Base-by-base conservation (phyloP, 2,797 vertebrate genomes). In the Platalea minor region DNA sequence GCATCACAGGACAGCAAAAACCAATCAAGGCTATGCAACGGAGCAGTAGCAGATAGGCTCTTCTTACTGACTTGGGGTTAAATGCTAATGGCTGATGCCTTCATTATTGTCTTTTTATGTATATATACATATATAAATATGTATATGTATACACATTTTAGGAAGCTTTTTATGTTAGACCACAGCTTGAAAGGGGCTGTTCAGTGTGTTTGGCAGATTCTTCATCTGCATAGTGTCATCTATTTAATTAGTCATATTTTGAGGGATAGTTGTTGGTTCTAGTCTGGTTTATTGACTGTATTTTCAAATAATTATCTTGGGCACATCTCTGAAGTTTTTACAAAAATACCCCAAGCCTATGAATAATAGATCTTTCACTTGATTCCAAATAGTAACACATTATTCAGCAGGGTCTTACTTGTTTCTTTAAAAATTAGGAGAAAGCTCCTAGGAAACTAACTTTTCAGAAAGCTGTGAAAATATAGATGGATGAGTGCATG, bases 301-400 rank as follows among this genome's bases (percentile, higher is more conserved):
- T 78, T 88, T 95, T 79, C 37, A 96, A 91, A 86, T 79, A 73
- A 86, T 93, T 87, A 53, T 89, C 45, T 83, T 76, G 35, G 13
- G 48, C 39, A 87, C 8, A 33, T 79, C 59, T 72, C 41, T 91
- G 31, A 93, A 76, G 48, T 57, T 89, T 89, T 78, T 61, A 51
- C 50, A 51, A 41, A 80, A 86, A 54, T 60, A 74, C 9, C 3
- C 54, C 18, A 84, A 78, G 35, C 59, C 43, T 91, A 96, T 96
- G 86, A 95, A 97, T 95, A 92, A 91, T 94, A 90, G 79, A 95
- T 91, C 83, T 93, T 95, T 91, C 69, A 60, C 19, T 94, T 68
- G 23, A 79, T 84, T 87, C 48, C 12, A 70, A 74, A 63, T 3
- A 39, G 39, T 48, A 94, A 45, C 51, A 33, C 9, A 17, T 57